Base-by-base conservation (phyloP, 1,140 invertebrate genomes). In the Pararge aegeria region DNA sequence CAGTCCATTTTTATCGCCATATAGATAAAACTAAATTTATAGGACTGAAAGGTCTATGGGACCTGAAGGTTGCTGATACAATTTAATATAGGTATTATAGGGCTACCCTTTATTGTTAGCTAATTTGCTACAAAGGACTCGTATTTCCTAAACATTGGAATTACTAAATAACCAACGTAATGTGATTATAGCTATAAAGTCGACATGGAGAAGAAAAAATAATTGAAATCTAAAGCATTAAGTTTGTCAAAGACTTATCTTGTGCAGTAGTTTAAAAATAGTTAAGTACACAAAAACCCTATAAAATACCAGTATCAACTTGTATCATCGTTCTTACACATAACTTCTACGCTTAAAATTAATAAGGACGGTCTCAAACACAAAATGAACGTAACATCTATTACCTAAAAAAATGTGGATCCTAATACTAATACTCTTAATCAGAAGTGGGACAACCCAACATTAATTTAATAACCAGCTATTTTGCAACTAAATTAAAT, bases 291-390 rank as follows among this genome's bases (percentile, higher is more conserved):
- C 1, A 1, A 12, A 1, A 38, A 38, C 4, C 10, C 10, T 38
- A 7, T 42, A 15, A 12, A 15, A 42, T 46, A 20, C 19, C 42
- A 19, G 4, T 20, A 46, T 46, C 10, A 46, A n/a, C 10, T 20
- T 20, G 16, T 7, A 46, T 46, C 42, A 46, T 6, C 18, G 18
- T 20, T 12, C 42, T 20, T 58, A 38, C 40, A 61, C 44, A 61
- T 56, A 61, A 66, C 50, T 66, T 49, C 42, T 63, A 66, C 62
- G 46, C 67, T 67, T 70, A 68, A 37, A 59, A 62, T 73, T 82
- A 80, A 61, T 62, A 73, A 71, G 81, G 81, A 84, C 81, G 79
- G 81, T 59, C 56, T 71, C 63, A 72, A 74, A 46, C 61, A 73
- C 71, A 75, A 76, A 77, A 77, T 63, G 68, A 71, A 61, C 52